phyloP scores from a whole-genome alignment of 2,888 invertebrate species.

The Trissolcus brochymenae region DNA sequence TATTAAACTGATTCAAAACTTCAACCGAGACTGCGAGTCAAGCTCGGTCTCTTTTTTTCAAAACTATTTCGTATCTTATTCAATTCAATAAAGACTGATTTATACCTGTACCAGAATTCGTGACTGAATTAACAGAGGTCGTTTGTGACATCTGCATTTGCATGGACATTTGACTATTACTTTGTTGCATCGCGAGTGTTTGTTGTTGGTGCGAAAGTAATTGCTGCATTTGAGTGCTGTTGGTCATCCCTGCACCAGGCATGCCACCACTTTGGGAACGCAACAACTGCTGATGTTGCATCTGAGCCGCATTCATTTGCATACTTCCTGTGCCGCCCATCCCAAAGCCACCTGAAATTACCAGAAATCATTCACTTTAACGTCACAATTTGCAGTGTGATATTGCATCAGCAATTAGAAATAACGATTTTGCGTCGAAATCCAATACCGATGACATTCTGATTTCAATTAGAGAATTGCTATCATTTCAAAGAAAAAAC shows the following conservation, averaged over 20 bases:
- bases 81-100: conserved; percentile 8
- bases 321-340: conserved; percentile 74
- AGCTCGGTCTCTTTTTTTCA: background rate
- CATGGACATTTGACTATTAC: conserved; percentile 79
- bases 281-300: conserved; percentile 77
- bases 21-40: background rate
- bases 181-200: conserved; percentile 76
- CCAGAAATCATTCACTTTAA: conserved; percentile 1
- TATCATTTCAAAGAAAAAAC: background rate
- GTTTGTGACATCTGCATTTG: conserved; percentile 77
- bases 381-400: background rate
- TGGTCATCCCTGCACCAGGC: conserved; percentile 71
- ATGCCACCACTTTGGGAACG: conserved; percentile 75
- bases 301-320: conserved; percentile 78
- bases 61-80: background rate
- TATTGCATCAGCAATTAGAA: too few species aligned
- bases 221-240: conserved; percentile 77
- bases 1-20: background rate
- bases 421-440: too few species aligned
- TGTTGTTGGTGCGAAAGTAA: conserved; percentile 78
- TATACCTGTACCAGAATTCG: conserved; percentile 74
- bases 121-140: conserved; percentile 72
- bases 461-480: background rate
- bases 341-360: conserved; percentile 70
- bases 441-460: too few species aligned